Percentiles rank a stretch among this genome's conserved stretches.
These are phyloP conservation scores for Manis javanica DNA, from an alignment of 2,797 vertebrate genomes.

Conservation along the genomic window DNA sequence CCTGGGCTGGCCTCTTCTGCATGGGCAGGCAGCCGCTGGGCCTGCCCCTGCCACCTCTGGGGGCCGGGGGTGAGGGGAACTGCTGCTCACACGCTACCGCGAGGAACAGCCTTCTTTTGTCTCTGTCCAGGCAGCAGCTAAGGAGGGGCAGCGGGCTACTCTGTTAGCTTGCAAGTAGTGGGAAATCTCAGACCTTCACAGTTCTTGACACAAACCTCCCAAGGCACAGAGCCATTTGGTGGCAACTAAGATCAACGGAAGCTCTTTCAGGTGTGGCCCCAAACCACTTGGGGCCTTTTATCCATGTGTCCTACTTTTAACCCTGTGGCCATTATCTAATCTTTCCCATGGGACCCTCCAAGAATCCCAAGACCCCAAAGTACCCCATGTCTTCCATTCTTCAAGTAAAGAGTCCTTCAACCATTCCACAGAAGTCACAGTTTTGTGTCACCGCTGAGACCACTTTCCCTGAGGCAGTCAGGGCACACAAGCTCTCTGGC, in stretches of 20 bases:
- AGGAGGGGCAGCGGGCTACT: background rate
- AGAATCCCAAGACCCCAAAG: background rate
- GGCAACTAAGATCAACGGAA: background rate
- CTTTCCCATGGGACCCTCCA: background rate
- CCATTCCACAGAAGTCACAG: background rate
- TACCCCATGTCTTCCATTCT: background rate
- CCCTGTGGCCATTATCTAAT: background rate
- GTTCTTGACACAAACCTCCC: background rate
- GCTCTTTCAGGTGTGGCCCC: background rate
- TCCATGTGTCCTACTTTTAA: background rate
- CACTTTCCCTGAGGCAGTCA: background rate
- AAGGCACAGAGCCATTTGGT: background rate
- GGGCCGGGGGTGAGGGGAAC: no score
- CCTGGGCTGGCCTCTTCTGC: background rate
- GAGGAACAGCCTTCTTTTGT: background rate
- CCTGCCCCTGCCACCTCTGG: background rate
- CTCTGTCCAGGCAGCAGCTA: background rate
- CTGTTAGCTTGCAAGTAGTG: background rate
- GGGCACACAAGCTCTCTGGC: background rate
- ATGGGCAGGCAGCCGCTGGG: background rate
- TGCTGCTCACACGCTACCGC: background rate
- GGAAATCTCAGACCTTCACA: background rate
- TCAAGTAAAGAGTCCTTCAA: background rate
- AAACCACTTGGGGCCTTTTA: background rate
- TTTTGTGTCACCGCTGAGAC: background rate